A percentile compares a stretch with the other conserved stretches of the same genome.
Conservation (phyloP, 1,140 invertebrate genomes). For the Zeugodacus cucurbitae region DNA sequence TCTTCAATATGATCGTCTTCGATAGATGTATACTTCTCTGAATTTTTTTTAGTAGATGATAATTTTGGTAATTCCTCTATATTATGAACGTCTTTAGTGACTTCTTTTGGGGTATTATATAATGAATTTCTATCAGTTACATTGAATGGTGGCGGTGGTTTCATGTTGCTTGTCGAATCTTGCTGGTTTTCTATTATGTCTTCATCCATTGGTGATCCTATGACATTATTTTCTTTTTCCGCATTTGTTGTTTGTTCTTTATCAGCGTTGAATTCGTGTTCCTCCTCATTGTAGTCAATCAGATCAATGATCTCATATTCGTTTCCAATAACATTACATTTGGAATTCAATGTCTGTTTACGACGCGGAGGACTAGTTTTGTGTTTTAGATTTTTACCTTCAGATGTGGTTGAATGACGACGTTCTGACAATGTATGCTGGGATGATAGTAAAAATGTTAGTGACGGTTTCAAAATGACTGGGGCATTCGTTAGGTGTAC, state of each 20-base stretch:
- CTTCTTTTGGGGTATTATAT: too few relatives aligned
- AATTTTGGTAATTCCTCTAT: neutral
- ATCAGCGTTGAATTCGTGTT: neutral
- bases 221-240: neutral
- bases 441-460: neutral
- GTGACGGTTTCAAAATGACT: neutral
- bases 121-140: too few relatives aligned
- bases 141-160: too few relatives aligned
- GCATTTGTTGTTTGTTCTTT: neutral
- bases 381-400: neutral
- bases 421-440: constrained; percentile 26
- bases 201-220: neutral
- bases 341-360: neutral
- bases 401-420: constrained; percentile 20
- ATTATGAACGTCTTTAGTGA: neutral
- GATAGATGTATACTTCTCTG: neutral
- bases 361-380: neutral
- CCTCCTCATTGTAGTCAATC: constrained; percentile 27
- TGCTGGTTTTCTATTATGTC: neutral
- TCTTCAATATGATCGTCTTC: neutral
- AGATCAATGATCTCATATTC: neutral
- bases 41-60: neutral
- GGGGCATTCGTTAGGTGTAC: neutral
- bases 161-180: neutral
- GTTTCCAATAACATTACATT: neutral